Conservation (phyloP, 37 sponge, comb jelly and placozoan genomes). For the Haliclona indistincta region DNA sequence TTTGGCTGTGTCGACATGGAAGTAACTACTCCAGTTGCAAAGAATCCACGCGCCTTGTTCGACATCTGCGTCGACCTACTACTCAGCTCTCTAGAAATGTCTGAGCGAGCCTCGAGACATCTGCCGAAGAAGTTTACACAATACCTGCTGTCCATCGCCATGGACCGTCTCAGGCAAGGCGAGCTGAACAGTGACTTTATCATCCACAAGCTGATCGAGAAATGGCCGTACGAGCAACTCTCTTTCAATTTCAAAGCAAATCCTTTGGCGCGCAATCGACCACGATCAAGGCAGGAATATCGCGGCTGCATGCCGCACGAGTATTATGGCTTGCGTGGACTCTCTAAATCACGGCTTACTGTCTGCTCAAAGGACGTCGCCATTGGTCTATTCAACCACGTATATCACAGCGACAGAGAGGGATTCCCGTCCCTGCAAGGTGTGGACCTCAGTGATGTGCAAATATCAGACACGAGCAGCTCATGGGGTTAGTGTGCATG, state of each 20-base stretch:
- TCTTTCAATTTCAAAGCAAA: not conserved
- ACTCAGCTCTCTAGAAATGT: not conserved
- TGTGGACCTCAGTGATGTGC: not conserved
- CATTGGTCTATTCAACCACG: conserved; percentile 14
- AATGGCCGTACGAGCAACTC: conserved; percentile 5
- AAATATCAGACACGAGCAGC: too few relatives aligned
- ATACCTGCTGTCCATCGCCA: conserved; percentile 11
- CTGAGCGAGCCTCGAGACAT: not conserved
- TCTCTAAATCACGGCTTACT: not conserved
- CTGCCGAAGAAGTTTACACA: not conserved
- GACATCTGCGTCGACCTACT: not conserved
- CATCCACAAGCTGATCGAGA: not conserved
- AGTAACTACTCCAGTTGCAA: not conserved
- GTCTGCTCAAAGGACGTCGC: not conserved
- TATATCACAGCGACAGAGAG: not conserved
- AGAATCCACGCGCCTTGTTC: not conserved
- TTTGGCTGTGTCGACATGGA: too few relatives aligned
- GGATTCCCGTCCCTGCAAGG: not conserved
- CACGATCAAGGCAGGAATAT: not conserved
- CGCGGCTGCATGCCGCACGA: conserved; percentile 15
- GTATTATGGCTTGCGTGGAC: not conserved
- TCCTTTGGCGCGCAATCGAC: not conserved
- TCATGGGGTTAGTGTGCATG: too few relatives aligned
- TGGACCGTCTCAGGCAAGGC: not conserved
- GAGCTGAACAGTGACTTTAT: not conserved